Conservation (phyloP, 2,797 vertebrate species). For the Pelobates cultripes region DNA sequence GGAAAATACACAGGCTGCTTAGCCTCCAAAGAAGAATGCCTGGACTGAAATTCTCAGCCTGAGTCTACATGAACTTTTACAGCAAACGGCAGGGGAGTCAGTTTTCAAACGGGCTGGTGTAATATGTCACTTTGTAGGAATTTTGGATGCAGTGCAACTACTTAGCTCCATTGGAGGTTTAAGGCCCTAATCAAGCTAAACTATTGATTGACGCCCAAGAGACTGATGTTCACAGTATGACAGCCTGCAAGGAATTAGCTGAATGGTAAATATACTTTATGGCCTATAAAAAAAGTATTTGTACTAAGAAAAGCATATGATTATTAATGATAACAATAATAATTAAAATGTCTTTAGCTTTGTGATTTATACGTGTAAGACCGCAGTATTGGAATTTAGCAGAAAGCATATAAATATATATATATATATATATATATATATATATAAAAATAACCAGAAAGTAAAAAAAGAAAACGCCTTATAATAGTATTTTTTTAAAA, state of each 20-base stretch:
- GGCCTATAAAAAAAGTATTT: too few species aligned
- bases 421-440: too few species aligned
- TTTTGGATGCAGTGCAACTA: constrained; percentile 37
- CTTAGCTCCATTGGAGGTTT: constrained; percentile 29
- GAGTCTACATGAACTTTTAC: constrained; percentile 36
- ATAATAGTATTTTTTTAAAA: too few species aligned
- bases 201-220: constrained; percentile 15
- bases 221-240: not conserved
- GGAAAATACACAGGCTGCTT: constrained; percentile 50
- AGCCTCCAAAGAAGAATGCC: constrained; percentile 48
- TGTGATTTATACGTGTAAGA: too few species aligned
- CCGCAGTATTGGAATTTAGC: too few species aligned
- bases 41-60: constrained; percentile 42
- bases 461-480: too few species aligned
- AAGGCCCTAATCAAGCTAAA: constrained; percentile 24
- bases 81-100: constrained; percentile 35
- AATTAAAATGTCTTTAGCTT: too few species aligned
- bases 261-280: too few species aligned
- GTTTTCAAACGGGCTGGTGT: constrained; percentile 45
- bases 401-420: too few species aligned
- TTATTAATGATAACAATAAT: too few species aligned
- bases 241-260: not conserved
- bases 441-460: too few species aligned
- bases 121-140: constrained; percentile 42
- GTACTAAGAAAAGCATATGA: too few species aligned